Base-by-base conservation (phyloP, 2,113 vertebrate species). In the Chamaea fasciata region DNA sequence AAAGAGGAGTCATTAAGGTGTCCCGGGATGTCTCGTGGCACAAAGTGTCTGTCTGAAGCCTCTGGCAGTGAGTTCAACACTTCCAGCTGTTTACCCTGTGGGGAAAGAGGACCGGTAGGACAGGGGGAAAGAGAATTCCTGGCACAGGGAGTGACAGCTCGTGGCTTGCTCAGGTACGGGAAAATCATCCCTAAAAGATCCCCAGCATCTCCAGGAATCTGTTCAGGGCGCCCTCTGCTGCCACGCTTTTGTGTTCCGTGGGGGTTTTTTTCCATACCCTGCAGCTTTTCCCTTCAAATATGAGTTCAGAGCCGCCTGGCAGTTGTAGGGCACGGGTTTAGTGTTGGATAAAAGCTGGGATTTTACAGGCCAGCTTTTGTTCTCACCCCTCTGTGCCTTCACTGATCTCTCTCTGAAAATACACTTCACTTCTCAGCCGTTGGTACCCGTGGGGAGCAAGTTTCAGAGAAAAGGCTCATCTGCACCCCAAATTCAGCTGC, bases 81-180 rank as follows among this genome's bases (percentile, higher is more conserved):
- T 95, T 96, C 94, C 93, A 97, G 92, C 93, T 97, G 92, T 96
- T 97, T 41, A 71, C 90, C 95, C 94, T 96, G 94, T 68, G 76
- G 85, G 95, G 90, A 95, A 90, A 97, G 90, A 94, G 93, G 28
- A 91, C 1, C 0, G 35, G 59, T 85, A 7, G 95, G 63, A 90
- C 64, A 88, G 63, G 49, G 73, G 78, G 59, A 37, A 69, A 65
- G 84, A 87, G 70, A 70, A 55, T 49, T 44, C 3, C 4, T 15
- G 35, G 31, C 33, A 21, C 19, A 10, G n/a, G 80, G 41, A 13
- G 19, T 5, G 65, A 7, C 55, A n/a, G 79, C 79, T n/a, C 24
- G 0, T 0, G 62, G 16, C 27, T 74, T 11, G n/a, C 83, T 55
- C 47, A 22, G 62, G 11, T 19, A 18, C 35, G 3, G 5, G 13